Evolutionary conservation across 1,140 invertebrate genomes (phyloP).

Genomic region (Tetramorium simillimum): DNA sequence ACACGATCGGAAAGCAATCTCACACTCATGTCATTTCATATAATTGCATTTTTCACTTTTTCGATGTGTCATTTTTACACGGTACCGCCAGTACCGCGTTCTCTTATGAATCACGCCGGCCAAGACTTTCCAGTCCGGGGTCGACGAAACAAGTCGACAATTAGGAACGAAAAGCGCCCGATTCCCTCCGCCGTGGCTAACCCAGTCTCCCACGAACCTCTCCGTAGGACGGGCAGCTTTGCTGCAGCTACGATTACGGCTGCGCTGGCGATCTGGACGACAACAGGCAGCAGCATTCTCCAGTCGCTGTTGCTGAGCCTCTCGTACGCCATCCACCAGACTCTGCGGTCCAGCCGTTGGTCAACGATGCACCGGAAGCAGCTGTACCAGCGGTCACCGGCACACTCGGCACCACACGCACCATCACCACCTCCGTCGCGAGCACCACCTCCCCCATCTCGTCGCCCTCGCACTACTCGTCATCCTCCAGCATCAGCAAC

Average conservation of each 20-base stretch:
- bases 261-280: constrained; percentile 85
- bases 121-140: constrained; percentile 58
- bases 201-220: constrained; percentile 71
- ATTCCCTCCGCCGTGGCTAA: constrained; percentile 72
- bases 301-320: constrained; percentile 72
- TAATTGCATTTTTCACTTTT: background rate
- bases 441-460: constrained; percentile 52
- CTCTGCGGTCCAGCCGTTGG: constrained; percentile 75
- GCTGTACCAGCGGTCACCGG: constrained; percentile 80
- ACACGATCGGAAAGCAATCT: constrained; percentile 26
- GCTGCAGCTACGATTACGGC: constrained; percentile 88
- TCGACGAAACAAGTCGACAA: constrained; percentile 4
- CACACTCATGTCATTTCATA: background rate
- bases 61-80: background rate
- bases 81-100: background rate
- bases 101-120: background rate
- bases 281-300: constrained; percentile 70
- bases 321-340: constrained; percentile 70
- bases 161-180: constrained; percentile 18
- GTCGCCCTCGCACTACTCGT: constrained; percentile 65
- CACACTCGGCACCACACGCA: constrained; percentile 61
- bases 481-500: constrained; percentile 45
- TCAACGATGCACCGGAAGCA: constrained; percentile 80
- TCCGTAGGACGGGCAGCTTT: constrained; percentile 87
- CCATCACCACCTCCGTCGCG: constrained; percentile 44